Evolutionary conservation across 2,888 invertebrate species (phyloP), one percentile per base, ranked within the genome.

Genomic region (Cantharis flavilabris): DNA sequence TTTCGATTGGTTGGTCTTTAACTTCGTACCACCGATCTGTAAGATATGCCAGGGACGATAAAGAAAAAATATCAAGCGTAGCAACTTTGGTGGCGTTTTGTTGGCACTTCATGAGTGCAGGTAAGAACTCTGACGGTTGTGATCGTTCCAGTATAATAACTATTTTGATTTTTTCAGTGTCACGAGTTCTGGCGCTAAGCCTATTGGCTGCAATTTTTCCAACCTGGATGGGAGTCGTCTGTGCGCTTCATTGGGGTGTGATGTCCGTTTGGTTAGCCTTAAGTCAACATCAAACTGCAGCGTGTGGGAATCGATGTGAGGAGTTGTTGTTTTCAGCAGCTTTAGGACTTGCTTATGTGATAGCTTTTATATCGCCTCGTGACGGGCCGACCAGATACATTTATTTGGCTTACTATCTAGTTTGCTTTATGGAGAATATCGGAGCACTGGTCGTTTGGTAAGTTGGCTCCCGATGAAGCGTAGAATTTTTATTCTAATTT

Each of bases 1-100:
- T 91, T 33, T 92, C 92, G 14, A 87, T 92, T 79, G 90, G 92
- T 13, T 92, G 92, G 92, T 89, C 92, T 3, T 83, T 92, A 76
- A 91, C 91, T 1, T 90, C 91, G 0, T 92, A 92, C 83, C 90
- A 91, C 82, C 88, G 92, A 78, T 90, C 91, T n/a, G 89, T 91
- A 1, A 89, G 92, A 16, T 89, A 90, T 82, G 90, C 91, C 10
- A 87, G 90, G 81, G 89, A 90, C 72, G 90, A 91, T 80, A 90
- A 91, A 79, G 89, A 90, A 80, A 90, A 91, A 83, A 87, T 92
- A 63, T 88, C 89, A 33, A 88, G 88, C 84, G 81, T 85, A n/a
- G 91, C 91, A 18, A 88, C 90, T 9, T 76, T 89, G 13, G 86
- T 92, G 18, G 90, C 91, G 77, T 90, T 92, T 80, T 85, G 90